Conservation (phyloP, 2,113 vertebrate species). For the Atlantisia rogersi region DNA sequence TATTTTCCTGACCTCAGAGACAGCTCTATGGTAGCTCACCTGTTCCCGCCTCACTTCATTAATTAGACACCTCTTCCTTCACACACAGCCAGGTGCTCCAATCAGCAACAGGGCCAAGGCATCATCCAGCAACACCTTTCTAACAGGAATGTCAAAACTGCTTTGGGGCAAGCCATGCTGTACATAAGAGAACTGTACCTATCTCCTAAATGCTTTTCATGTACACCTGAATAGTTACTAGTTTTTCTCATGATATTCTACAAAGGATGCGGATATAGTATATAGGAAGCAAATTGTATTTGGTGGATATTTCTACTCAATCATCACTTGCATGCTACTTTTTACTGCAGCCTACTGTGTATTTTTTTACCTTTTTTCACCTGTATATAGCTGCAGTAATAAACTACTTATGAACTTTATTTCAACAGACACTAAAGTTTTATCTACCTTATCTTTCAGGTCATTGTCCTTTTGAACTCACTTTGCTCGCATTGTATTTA, state of each 20-base stretch:
- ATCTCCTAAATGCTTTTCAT: background rate
- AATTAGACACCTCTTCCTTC: background rate
- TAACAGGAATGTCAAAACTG: background rate
- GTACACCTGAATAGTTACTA: background rate
- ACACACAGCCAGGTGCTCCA: background rate
- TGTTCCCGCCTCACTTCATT: slow-evolving; percentile 1
- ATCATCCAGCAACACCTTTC: background rate
- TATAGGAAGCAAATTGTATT: background rate
- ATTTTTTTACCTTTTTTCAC: background rate
- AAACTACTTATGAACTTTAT: background rate
- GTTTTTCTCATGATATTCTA: background rate
- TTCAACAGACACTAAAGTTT: background rate
- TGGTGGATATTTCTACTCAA: background rate
- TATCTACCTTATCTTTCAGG: background rate
- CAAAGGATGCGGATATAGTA: background rate
- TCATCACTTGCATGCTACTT: background rate
- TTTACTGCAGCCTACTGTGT: background rate
- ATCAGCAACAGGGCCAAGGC: background rate
- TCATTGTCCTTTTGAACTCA: background rate
- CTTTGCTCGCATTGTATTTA: background rate
- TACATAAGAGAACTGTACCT: background rate
- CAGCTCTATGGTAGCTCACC: background rate
- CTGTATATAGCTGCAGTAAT: background rate
- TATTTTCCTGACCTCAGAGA: background rate
- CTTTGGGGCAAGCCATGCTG: background rate